Conservation (phyloP, 2,797 vertebrate genomes). For the Poeciliopsis paucimaculata region DNA sequence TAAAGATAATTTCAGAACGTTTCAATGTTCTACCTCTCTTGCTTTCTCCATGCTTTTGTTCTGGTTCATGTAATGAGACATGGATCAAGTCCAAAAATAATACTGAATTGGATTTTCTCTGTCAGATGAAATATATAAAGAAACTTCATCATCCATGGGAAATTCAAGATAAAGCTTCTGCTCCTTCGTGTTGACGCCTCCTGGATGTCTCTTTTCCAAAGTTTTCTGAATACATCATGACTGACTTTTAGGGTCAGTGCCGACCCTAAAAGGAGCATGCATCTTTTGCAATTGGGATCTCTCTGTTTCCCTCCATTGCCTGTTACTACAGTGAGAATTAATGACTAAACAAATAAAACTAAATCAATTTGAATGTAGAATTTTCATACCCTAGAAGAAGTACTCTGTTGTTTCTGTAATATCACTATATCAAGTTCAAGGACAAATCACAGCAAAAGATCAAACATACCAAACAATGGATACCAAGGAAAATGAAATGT, state of each 20-base stretch:
- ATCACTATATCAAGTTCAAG: not conserved
- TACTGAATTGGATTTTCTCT: not conserved
- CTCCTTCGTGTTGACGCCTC: not conserved
- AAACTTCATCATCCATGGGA: too few relatives aligned
- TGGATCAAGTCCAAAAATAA: not conserved
- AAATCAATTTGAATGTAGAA: not conserved
- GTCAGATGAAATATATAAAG: not conserved
- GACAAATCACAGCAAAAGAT: constrained; percentile 3
- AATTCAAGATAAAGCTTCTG: not conserved
- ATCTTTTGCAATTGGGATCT: not conserved
- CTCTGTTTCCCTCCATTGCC: not conserved
- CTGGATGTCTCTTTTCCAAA: not conserved
- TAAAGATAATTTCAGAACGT: not conserved
- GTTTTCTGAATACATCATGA: not conserved
- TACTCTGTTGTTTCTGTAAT: too few relatives aligned
- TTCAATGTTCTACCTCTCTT: not conserved
- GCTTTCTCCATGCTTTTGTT: too few relatives aligned
- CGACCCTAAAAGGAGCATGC: not conserved
- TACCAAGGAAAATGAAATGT: not conserved
- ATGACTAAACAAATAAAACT: not conserved
- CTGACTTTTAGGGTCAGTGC: too few relatives aligned
- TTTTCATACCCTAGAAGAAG: too few relatives aligned
- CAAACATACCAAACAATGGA: constrained; percentile 10
- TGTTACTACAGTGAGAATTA: not conserved
- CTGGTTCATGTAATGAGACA: not conserved